Conservation (phyloP, 2,113 vertebrate species). For the Synchiropus splendidus region DNA sequence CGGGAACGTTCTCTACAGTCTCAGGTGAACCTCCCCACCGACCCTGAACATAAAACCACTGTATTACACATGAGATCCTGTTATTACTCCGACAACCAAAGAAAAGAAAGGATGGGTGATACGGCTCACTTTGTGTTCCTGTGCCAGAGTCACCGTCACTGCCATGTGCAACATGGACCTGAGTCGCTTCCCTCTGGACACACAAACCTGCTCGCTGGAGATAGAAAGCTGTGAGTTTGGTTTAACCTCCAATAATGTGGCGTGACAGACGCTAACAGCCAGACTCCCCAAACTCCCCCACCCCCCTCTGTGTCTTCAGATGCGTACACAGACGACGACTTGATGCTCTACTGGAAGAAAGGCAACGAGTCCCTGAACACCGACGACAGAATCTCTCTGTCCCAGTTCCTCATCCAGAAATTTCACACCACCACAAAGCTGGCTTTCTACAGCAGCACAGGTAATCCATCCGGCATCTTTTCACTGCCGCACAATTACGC, state of each 20-base stretch:
- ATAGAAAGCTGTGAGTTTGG: constrained; percentile 96
- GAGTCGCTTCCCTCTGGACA: constrained; percentile 93
- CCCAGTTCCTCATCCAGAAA: constrained; percentile 96
- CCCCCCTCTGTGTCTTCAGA: constrained; percentile 61
- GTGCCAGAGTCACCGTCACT: constrained; percentile 86
- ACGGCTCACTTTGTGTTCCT: not conserved
- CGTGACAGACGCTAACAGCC: not conserved
- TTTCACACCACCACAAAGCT: constrained; percentile 96
- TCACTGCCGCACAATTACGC: no score
- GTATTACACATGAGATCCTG: no score
- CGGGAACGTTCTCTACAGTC: constrained; percentile 92
- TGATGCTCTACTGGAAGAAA: constrained; percentile 99
- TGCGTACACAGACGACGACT: constrained; percentile 94
- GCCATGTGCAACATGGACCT: constrained; percentile 99
- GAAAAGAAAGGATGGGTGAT: no score
- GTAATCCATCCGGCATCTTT: constrained; percentile 41
- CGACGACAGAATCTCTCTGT: constrained; percentile 91
- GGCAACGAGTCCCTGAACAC: constrained; percentile 95
- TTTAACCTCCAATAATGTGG: not conserved
- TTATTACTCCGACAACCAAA: no score
- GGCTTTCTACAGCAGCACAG: constrained; percentile 98
- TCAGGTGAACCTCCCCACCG: constrained; percentile 78
- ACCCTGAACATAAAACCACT: no score
- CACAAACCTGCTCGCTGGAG: constrained; percentile 92
- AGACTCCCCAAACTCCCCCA: not conserved